Evolutionary conservation across 2,113 vertebrate genomes (phyloP), one percentile per base, ranked within the genome.

Genomic region (Cathartes aura): DNA sequence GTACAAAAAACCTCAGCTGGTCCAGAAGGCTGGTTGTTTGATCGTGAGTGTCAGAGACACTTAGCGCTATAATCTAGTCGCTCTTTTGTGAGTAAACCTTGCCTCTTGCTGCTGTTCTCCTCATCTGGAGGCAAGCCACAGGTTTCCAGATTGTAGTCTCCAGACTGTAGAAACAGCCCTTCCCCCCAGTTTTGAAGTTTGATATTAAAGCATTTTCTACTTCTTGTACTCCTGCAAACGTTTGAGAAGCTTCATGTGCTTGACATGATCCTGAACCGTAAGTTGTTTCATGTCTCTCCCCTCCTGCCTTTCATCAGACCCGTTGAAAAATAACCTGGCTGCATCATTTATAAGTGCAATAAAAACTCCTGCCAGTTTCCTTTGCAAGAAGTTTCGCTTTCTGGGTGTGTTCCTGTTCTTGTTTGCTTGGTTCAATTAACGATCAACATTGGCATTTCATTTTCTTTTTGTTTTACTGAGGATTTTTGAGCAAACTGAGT

Each of bases 361-460:
- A 82, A 96, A 94, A 97, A 67, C 66, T 94, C 56, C 29, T 93
- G 64, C 87, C 83, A 56, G 56, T 74, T 97, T 92, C 45, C 82
- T 81, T 83, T 59, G 88, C 90, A 86, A 83, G 92, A 92, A 97
- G 82, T 96, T 97, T 97, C 0, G 1, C 91, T 92, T 95, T 93
- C 72, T 91, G 93, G 82, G 87, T 82, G 93, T 95, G 84, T 89
- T 96, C 76, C 42, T 95, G 73, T 89, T 92, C 68, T 59, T 67
- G 59, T 87, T 95, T 93, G 62, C 64, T 89, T 87, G 48, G 73
- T 87, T 95, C 66, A 53, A 8, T 63, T 97, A 84, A 68, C 11
- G 8, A 60, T 27, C n/a, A 64, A 23, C 64, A 68, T 63, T 59
- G 82, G 30, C 68, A 68, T 89, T 70, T 89, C 1, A 2, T 64